phyloP scores from a whole-genome alignment of 2,113 vertebrate genomes.

The Sylvia atricapilla region DNA sequence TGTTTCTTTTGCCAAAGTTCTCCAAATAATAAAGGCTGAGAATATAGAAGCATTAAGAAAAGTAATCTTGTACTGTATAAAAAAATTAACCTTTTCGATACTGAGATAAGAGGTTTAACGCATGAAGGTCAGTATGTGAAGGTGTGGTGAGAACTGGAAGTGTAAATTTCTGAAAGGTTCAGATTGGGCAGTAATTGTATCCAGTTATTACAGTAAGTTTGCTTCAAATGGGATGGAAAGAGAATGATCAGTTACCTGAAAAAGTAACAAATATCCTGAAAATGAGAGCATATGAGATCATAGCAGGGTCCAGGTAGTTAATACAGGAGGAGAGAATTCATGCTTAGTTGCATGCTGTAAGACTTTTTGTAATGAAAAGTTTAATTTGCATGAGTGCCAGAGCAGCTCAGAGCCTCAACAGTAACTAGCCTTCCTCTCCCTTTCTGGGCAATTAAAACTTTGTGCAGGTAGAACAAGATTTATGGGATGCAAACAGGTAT shows the following conservation, averaged over 20 bases:
- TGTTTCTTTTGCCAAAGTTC: background rate
- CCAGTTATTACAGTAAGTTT: background rate
- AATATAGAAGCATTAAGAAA: background rate
- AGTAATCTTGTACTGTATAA: background rate
- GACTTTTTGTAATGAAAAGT: background rate
- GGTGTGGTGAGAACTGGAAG: background rate
- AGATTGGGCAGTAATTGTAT: background rate
- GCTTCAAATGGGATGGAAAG: background rate
- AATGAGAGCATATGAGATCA: background rate
- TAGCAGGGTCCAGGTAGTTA: background rate
- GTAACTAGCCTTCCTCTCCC: conserved; percentile 51
- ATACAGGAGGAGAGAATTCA: background rate
- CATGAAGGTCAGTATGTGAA: background rate
- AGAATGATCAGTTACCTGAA: background rate
- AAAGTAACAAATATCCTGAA: background rate
- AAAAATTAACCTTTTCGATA: background rate
- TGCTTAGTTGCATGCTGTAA: conserved; percentile 24
- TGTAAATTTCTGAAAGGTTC: background rate
- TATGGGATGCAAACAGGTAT: conserved; percentile 42
- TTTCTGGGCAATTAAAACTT: conserved; percentile 55
- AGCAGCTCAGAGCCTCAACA: conserved; percentile 38
- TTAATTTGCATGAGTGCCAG: conserved; percentile 30
- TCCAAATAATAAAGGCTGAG: background rate
- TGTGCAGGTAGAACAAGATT: conserved; percentile 56
- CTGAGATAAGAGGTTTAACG: background rate